Evolutionary conservation across 2,113 vertebrate species (phyloP), one percentile per base, ranked within the genome.

Genomic region (Hystrix brachyura): DNA sequence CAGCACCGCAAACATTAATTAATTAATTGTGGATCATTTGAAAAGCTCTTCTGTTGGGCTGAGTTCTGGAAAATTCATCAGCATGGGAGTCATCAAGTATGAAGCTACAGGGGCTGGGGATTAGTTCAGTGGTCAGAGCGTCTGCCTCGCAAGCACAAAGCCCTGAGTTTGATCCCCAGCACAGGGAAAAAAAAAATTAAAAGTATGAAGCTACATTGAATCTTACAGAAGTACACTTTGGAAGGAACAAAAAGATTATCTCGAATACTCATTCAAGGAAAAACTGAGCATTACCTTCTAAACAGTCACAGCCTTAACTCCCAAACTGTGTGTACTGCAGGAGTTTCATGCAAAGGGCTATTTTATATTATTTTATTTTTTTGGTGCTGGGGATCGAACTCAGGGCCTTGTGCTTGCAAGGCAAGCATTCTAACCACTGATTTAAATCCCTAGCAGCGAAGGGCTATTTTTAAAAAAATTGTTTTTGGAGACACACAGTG

Each of bases 261-360:
- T 97, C 98, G 96, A 98, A 98, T 97, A 98, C 81, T 96, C 91
- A 98, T 96, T 98, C 94, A 98, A 97, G 92, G 43, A 97, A 97
- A 98, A 98, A 96, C 97, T 97, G 93, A 98, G 96, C 96, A 69
- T 97, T 94, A 96, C 87, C 91, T 98, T 96, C 97, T 95, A 98
- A 98, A 96, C 97, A 51, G 19, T 78, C 53, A 64, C 19, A 64
- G 27, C 29, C n/a, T 53, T 83, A 13, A 29, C 43, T 92, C 60
- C 81, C 69, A 94, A 88, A 83, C n/a, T 19, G 23, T 76, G n/a
- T 55, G 53, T 71, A 46, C 60, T 76, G 71, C 5, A 38, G 34
- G 79, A 29, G 84, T 91, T 91, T 23, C 15, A 59, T 87, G 64
- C 71, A 85, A 88, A 71, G 55, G 23, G 23, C 38, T 38, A 38